Conservation (phyloP, 2,797 vertebrate genomes). For the Iguana delicatissima region DNA sequence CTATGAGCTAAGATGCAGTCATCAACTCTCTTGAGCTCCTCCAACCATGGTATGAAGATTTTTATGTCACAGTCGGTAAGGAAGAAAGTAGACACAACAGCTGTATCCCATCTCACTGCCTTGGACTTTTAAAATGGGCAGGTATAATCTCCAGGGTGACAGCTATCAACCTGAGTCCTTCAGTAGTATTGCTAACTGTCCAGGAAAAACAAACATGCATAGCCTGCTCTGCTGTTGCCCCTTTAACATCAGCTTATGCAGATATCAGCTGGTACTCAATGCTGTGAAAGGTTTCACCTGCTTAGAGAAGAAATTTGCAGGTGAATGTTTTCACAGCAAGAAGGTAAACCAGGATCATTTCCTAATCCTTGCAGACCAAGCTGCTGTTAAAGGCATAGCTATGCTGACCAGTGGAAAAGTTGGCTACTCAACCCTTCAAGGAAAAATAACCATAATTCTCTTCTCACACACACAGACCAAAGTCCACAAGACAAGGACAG, state of each 20-base stretch:
- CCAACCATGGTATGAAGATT: background rate
- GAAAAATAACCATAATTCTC: background rate
- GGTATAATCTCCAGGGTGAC: background rate
- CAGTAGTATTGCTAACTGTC: background rate
- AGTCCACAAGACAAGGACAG: background rate
- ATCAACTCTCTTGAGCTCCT: background rate
- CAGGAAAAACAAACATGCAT: background rate
- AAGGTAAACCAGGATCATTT: background rate
- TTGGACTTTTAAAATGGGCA: background rate
- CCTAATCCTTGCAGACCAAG: background rate
- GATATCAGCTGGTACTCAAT: background rate
- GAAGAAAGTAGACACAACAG: background rate
- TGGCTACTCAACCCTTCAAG: background rate
- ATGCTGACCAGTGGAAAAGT: background rate
- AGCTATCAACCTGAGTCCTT: background rate
- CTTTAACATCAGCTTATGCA: background rate
- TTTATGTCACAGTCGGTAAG: background rate
- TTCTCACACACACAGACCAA: background rate
- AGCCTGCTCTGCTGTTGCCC: background rate
- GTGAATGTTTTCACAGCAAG: background rate
- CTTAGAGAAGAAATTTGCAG: background rate
- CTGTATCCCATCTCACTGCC: background rate
- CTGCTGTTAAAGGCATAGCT: background rate
- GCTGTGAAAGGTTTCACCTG: constrained; percentile 2
- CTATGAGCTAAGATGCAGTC: background rate